Evolutionary conservation across 2,113 vertebrate genomes (phyloP).

Genomic region (Brevimyrus niger): DNA sequence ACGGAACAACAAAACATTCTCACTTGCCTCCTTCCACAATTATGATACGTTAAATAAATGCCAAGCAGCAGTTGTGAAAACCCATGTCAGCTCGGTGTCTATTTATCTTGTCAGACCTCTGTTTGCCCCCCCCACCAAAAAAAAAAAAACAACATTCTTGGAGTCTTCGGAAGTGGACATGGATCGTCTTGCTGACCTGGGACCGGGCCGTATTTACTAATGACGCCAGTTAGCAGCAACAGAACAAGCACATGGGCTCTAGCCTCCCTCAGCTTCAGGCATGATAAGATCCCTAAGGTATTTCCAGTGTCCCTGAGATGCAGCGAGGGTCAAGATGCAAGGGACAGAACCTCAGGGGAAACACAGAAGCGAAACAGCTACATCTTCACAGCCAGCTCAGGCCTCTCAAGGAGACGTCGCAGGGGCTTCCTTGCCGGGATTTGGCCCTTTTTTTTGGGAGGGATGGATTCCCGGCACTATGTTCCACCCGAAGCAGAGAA

Average conservation of each 20-base stretch:
- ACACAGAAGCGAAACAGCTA: neutral
- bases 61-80: neutral
- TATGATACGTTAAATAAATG: neutral
- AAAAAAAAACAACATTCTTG: neutral
- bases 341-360: neutral
- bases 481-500: neutral
- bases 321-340: neutral
- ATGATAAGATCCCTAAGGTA: neutral
- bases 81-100: neutral
- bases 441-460: neutral
- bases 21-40: constrained; percentile 11
- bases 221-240: neutral
- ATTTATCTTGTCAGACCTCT: neutral
- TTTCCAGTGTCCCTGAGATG: neutral
- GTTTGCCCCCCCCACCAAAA: neutral
- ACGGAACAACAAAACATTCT: constrained; percentile 5
- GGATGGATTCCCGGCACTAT: neutral
- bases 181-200: neutral
- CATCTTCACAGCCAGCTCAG: neutral
- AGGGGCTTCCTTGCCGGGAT: neutral
- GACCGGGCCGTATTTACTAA: neutral
- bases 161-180: neutral
- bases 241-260: neutral
- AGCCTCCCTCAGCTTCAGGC: neutral
- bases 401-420: neutral